Conservation (phyloP, 1,140 invertebrate species). For the Oedothorax gibbosus region DNA sequence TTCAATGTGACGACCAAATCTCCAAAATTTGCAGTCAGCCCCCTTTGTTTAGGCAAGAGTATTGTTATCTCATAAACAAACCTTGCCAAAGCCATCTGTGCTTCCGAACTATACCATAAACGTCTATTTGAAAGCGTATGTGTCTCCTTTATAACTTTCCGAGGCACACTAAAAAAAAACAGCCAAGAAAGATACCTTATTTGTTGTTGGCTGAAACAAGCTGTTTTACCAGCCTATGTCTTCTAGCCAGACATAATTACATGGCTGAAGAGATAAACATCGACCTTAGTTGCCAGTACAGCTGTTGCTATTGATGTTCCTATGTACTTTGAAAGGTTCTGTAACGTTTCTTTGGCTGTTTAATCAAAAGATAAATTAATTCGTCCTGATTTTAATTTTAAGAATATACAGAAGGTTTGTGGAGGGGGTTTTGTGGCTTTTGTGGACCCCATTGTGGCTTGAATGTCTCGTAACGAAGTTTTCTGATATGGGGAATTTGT, state of each 20-base stretch:
- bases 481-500: too few relatives aligned
- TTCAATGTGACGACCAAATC: too few relatives aligned
- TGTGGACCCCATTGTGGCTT: too few relatives aligned
- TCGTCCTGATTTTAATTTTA: background rate
- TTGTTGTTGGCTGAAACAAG: background rate
- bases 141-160: slow-evolving; percentile 33
- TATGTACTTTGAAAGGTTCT: background rate
- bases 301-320: slow-evolving; percentile 18
- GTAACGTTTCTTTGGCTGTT: slow-evolving; percentile 1
- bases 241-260: slow-evolving; percentile 12
- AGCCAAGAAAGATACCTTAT: background rate
- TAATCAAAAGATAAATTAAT: slow-evolving; percentile 33
- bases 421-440: too few relatives aligned
- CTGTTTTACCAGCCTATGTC: background rate
- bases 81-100: slow-evolving; percentile 17
- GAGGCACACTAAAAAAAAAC: slow-evolving; percentile 4
- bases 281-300: slow-evolving; percentile 10
- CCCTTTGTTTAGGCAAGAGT: background rate
- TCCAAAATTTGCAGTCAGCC: background rate
- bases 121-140: background rate
- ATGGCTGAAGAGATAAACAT: slow-evolving; percentile 25
- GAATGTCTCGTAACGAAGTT: too few relatives aligned
- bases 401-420: too few relatives aligned
- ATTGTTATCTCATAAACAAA: slow-evolving; percentile 35
- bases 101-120: slow-evolving; percentile 13